Evolutionary conservation across 2,888 invertebrate species (phyloP).

Genomic region (Caenorhabditis sinica): DNA sequence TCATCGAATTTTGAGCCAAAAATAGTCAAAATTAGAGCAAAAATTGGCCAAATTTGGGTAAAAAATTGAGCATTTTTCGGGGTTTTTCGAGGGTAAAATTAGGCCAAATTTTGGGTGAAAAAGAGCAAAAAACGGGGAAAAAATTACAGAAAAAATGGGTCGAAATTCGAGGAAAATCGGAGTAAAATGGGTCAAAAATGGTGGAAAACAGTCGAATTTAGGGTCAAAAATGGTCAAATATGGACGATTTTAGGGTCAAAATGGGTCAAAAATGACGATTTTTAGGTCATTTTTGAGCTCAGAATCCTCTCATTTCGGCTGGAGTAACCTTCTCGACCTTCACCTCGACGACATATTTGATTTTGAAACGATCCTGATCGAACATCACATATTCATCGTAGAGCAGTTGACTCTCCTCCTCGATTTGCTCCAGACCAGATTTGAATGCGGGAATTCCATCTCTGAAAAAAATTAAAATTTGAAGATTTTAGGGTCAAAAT

Average conservation of each 20-base stretch:
- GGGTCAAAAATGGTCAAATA: no score
- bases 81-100: constrained; percentile 8
- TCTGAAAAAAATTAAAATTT: constrained; percentile 36
- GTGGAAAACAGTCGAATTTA: neutral
- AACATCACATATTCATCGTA: constrained; percentile 67
- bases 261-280: no score
- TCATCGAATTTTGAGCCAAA: no score
- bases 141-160: constrained; percentile 5
- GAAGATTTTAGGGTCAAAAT: neutral
- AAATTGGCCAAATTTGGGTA: no score
- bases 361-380: constrained; percentile 51
- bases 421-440: constrained; percentile 22
- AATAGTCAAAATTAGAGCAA: neutral
- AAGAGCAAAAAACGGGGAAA: no score
- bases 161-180: neutral
- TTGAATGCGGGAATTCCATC: constrained; percentile 48
- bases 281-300: no score
- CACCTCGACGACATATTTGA: constrained; percentile 64
- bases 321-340: constrained; percentile 43
- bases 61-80: neutral
- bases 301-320: constrained; percentile 1
- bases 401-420: constrained; percentile 49
- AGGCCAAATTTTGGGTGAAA: no score
- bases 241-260: neutral
- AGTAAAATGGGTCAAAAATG: neutral